Percentiles rank a stretch among this genome's conserved stretches.
These are phyloP conservation scores for Tenthredo distinguenda DNA, from an alignment of 2,888 invertebrate species.

Conservation along the genomic window DNA sequence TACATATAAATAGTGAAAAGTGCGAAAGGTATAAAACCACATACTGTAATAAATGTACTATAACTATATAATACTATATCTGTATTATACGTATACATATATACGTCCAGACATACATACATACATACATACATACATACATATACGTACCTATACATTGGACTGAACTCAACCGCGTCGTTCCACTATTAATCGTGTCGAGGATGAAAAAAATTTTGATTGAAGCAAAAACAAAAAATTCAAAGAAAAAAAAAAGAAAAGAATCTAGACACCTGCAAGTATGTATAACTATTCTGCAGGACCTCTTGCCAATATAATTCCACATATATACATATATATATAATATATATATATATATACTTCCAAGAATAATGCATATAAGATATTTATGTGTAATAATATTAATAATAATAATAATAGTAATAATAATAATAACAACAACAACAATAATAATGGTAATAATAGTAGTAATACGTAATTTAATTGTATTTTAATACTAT, in stretches of 20 bases:
- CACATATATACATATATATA: neutral
- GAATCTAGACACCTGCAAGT: neutral
- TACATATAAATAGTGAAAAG: slow-evolving; percentile 30
- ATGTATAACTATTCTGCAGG: neutral
- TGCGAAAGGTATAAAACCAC: neutral
- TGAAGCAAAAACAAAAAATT: neutral
- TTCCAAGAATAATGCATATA: slow-evolving; percentile 15
- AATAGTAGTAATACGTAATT: slow-evolving; percentile 20
- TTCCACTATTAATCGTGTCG: neutral
- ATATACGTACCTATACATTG: neutral
- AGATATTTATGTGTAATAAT: slow-evolving; percentile 9
- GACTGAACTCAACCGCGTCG: neutral
- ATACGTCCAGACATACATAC: neutral
- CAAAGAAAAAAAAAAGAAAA: neutral
- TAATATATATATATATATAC: neutral
- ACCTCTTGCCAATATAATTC: slow-evolving; percentile 27
- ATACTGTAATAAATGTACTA: slow-evolving; percentile 12
- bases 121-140: slow-evolving; percentile 6
- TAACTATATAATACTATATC: slow-evolving; percentile 34
- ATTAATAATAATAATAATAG: slow-evolving; percentile 6
- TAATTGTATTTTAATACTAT: slow-evolving; percentile 18
- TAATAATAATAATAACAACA: neutral
- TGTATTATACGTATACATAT: neutral
- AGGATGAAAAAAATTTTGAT: neutral
- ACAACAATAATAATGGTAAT: neutral